Percentiles rank a stretch among this genome's conserved stretches.
phyloP scores from a whole-genome alignment of 2,797 vertebrate genomes.

The Falco cherrug region DNA sequence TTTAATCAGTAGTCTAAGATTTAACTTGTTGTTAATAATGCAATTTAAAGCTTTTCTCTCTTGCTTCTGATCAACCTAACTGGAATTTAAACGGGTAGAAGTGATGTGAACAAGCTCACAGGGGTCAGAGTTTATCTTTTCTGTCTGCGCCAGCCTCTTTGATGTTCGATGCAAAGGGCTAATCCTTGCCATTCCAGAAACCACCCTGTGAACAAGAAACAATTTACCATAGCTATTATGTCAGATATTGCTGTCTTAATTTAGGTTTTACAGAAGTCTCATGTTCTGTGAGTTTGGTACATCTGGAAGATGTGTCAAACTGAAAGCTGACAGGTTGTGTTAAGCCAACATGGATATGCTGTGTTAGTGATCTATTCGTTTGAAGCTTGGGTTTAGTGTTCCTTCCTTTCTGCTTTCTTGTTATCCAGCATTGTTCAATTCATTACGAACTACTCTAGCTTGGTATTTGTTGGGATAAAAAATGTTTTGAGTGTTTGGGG shows the following conservation, averaged over 20 bases:
- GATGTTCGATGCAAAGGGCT: background rate
- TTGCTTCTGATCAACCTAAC: constrained; percentile 41
- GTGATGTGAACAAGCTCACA: constrained; percentile 30
- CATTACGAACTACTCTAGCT: background rate
- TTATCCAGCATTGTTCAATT: background rate
- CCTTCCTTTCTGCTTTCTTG: background rate
- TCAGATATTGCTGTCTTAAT: background rate
- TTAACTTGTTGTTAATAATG: constrained; percentile 62
- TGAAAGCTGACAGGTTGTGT: background rate
- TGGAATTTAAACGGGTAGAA: constrained; percentile 35
- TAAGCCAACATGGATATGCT: background rate
- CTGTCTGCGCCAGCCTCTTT: constrained; percentile 15
- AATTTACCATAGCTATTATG: constrained; percentile 12
- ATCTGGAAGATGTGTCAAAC: background rate
- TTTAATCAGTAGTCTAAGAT: constrained; percentile 60
- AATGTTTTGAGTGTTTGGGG: background rate
- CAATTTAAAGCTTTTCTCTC: constrained; percentile 57
- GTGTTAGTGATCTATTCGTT: background rate
- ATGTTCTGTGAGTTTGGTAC: background rate
- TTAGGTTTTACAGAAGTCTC: constrained; percentile 1
- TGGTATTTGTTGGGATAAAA: background rate
- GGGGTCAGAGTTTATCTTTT: constrained; percentile 53
- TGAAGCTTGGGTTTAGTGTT: background rate
- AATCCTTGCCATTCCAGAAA: constrained; percentile 30
- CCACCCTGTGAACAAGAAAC: background rate